These are phyloP conservation scores for Neosalanx taihuensis DNA, from an alignment of 2,797 vertebrate genomes.

Conservation along the genomic window DNA sequence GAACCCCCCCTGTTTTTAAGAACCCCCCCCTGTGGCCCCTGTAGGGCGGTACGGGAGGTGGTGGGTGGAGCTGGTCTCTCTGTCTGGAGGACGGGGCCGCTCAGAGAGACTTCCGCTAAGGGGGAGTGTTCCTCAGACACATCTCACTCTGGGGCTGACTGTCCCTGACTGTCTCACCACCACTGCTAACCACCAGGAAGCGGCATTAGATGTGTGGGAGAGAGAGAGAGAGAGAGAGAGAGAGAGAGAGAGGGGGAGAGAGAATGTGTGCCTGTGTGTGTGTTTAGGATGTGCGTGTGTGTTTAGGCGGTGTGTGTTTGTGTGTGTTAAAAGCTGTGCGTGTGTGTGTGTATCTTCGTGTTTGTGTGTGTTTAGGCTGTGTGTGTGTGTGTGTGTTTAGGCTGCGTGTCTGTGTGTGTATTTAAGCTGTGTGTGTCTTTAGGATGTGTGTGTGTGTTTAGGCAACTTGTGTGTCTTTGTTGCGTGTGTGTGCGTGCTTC, in stretches of 20 bases:
- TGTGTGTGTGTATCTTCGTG: not conserved
- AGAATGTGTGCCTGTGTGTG: constrained; percentile 10
- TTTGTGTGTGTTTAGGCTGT: constrained; percentile 1
- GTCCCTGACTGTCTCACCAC: not conserved
- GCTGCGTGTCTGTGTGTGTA: not conserved
- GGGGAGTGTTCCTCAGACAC: too few relatives aligned
- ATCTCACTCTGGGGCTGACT: constrained; percentile 19
- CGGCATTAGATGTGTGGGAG: not conserved
- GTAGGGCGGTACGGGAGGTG: too few relatives aligned
- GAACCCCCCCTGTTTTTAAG: too few relatives aligned
- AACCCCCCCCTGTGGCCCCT: too few relatives aligned
- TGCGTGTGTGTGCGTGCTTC: too few relatives aligned
- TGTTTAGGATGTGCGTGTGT: constrained; percentile 20
- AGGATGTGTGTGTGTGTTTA: not conserved
- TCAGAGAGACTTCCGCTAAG: too few relatives aligned
- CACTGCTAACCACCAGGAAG: not conserved
- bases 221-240: constrained; percentile 14
- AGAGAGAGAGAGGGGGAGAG: constrained; percentile 9
- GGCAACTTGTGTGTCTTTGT: too few relatives aligned
- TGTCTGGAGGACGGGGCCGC: too few relatives aligned
- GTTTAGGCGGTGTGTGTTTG: constrained; percentile 2
- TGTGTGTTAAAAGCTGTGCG: not conserved
- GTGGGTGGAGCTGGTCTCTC: too few relatives aligned
- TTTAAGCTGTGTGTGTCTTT: not conserved
- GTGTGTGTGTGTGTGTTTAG: constrained; percentile 7